phyloP scores from a whole-genome alignment of 2,797 vertebrate genomes.

The Amblyraja radiata region DNA sequence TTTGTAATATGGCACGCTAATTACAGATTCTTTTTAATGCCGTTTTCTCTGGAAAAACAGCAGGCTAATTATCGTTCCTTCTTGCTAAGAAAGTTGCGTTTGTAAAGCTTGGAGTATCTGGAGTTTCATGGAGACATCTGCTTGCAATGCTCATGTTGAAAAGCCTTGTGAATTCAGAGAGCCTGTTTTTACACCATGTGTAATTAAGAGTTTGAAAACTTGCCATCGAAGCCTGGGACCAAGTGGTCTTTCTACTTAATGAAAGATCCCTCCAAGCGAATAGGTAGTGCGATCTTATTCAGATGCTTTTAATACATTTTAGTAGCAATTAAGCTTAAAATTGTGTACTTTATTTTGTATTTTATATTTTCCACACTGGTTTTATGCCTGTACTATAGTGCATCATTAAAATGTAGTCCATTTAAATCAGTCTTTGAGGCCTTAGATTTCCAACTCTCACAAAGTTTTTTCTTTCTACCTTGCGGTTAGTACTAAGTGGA shows the following conservation, averaged over 20 bases:
- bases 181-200: constrained; percentile 24
- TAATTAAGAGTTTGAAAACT: constrained; percentile 36
- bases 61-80: constrained; percentile 32
- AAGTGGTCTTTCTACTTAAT: constrained; percentile 1
- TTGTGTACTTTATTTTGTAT: not conserved
- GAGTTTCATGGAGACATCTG: constrained; percentile 25
- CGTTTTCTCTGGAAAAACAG: constrained; percentile 11
- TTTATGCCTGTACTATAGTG: not conserved
- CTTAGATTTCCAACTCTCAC: not conserved
- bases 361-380: not conserved
- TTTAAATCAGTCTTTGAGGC: not conserved
- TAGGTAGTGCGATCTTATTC: not conserved
- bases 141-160: constrained; percentile 31
- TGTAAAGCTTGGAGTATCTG: constrained; percentile 29
- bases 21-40: constrained; percentile 21
- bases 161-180: constrained; percentile 13
- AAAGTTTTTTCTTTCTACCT: not conserved
- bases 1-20: constrained; percentile 30
- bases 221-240: not conserved
- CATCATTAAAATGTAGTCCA: no score
- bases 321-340: not conserved
- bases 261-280: not conserved
- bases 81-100: constrained; percentile 28
- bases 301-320: constrained; percentile 12
- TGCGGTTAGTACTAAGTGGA: not conserved